Percentiles rank a stretch among this genome's conserved stretches.
Evolutionary conservation across 64 coral and sea anemone genomes (phyloP).

Genomic region (Dendronephthya gigantea): DNA sequence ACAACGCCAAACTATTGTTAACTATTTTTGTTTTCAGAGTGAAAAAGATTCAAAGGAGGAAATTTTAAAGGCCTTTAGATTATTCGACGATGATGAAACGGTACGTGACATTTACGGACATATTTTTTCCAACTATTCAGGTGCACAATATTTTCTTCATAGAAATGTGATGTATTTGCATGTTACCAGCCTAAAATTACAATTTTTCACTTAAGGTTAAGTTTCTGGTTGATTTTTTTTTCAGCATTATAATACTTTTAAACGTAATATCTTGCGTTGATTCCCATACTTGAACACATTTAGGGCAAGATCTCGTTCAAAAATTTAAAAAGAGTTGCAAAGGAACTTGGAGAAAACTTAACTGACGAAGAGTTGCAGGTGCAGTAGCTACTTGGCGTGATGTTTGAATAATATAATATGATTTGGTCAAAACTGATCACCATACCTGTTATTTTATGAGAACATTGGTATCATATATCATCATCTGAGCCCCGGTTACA

Average conservation of each 20-base stretch:
- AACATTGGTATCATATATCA: too few species aligned
- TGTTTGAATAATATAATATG: too few species aligned
- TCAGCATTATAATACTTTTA: not conserved
- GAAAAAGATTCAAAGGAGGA: slow-evolving; percentile 99
- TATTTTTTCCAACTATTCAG: not conserved
- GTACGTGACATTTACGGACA: slow-evolving; percentile 34
- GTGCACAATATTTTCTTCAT: too few species aligned
- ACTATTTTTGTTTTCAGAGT: slow-evolving; percentile 40
- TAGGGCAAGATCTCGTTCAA: slow-evolving; percentile 99
- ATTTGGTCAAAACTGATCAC: too few species aligned
- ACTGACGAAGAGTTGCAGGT: slow-evolving; percentile 99
- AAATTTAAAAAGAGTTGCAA: slow-evolving; percentile 95
- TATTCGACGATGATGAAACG: slow-evolving; percentile 97
- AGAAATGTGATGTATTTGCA: too few species aligned
- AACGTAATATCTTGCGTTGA: not conserved
- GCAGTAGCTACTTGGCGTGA: too few species aligned
- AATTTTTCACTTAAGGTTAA: too few species aligned
- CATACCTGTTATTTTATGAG: too few species aligned
- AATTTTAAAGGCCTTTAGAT: slow-evolving; percentile 90
- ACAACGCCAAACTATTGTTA: too few species aligned
- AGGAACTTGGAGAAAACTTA: slow-evolving; percentile 97
- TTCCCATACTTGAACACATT: not conserved
- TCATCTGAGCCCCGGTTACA: too few species aligned
- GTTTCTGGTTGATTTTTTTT: too few species aligned
- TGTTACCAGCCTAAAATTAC: too few species aligned